Conservation (phyloP, 2,888 invertebrate genomes). For the Latrodectus elegans region DNA sequence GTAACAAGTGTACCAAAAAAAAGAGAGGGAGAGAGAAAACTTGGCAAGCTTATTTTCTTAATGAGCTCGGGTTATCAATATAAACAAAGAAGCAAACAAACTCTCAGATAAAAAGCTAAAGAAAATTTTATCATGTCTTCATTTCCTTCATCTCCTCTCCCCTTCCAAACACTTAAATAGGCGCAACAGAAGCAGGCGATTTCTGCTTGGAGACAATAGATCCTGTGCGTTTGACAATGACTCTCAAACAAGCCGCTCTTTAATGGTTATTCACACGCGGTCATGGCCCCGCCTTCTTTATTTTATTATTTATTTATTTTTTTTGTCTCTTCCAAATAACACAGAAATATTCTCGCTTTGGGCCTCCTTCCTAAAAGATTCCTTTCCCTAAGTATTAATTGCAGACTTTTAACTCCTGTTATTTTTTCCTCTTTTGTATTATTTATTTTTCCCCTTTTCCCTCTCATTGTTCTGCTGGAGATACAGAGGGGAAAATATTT, state of each 20-base stretch:
- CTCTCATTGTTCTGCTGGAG: background rate
- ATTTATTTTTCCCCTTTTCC: background rate
- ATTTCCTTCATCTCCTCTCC: background rate
- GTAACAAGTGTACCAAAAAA: too few relatives aligned
- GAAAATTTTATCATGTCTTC: background rate
- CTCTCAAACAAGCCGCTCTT: constrained; percentile 27
- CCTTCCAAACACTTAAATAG: constrained; percentile 13
- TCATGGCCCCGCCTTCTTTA: constrained; percentile 33
- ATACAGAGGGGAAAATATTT: constrained; percentile 25
- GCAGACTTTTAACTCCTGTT: constrained; percentile 28
- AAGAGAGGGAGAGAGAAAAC: too few relatives aligned
- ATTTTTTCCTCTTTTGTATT: constrained; percentile 17
- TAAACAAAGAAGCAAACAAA: constrained; percentile 11
- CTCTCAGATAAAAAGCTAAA: background rate
- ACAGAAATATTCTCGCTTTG: constrained; percentile 19
- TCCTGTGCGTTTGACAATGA: constrained; percentile 24
- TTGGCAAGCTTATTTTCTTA: background rate
- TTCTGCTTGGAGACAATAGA: background rate
- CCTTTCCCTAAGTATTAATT: constrained; percentile 40
- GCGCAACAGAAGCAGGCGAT: constrained; percentile 15
- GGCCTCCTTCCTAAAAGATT: constrained; percentile 21
- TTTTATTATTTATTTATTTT: background rate
- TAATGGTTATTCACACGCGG: constrained; percentile 33
- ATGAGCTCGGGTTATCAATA: constrained; percentile 7
- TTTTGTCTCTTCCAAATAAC: constrained; percentile 9